phyloP scores from a whole-genome alignment of 2,113 vertebrate species.

The Halcyon senegalensis region DNA sequence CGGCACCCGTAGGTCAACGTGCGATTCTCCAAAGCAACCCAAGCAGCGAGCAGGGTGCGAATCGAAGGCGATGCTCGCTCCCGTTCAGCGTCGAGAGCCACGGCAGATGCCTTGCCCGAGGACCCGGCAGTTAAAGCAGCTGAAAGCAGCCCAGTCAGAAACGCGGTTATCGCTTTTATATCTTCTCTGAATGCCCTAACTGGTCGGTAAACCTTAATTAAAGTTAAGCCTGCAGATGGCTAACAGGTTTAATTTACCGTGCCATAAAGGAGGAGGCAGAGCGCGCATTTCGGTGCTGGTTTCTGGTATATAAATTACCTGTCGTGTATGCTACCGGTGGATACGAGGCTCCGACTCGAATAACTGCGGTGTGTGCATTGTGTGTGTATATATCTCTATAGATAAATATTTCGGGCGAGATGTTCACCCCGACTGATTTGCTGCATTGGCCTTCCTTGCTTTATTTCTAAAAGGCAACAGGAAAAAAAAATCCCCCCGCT shows the following conservation, averaged over 20 bases:
- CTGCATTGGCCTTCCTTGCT: conserved; percentile 3
- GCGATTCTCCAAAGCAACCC: not conserved
- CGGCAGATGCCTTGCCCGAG: not conserved
- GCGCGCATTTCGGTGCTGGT: not conserved
- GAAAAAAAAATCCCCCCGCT: not conserved
- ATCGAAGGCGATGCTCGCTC: rapidly evolving
- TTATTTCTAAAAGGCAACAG: conserved; percentile 22
- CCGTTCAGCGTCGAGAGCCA: not conserved
- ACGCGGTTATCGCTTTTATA: not conserved
- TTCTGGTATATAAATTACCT: conserved; percentile 57
- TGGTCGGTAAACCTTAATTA: conserved; percentile 30
- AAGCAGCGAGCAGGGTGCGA: not conserved
- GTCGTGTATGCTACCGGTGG: not conserved
- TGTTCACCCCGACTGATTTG: not conserved
- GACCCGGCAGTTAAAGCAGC: not conserved
- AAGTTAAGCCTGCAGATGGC: conserved; percentile 25
- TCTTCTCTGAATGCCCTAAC: not conserved
- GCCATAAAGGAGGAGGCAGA: conserved; percentile 32
- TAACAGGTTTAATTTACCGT: conserved; percentile 49
- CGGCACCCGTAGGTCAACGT: not conserved
- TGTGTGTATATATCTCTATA: not conserved
- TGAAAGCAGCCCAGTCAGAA: conserved; percentile 14
- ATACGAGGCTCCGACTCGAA: not conserved
- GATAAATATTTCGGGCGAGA: not conserved
- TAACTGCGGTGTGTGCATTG: not conserved